Evolutionary conservation across 2,797 vertebrate genomes (phyloP), one percentile per base, ranked within the genome.

Genomic region (Tarsius wallacei): DNA sequence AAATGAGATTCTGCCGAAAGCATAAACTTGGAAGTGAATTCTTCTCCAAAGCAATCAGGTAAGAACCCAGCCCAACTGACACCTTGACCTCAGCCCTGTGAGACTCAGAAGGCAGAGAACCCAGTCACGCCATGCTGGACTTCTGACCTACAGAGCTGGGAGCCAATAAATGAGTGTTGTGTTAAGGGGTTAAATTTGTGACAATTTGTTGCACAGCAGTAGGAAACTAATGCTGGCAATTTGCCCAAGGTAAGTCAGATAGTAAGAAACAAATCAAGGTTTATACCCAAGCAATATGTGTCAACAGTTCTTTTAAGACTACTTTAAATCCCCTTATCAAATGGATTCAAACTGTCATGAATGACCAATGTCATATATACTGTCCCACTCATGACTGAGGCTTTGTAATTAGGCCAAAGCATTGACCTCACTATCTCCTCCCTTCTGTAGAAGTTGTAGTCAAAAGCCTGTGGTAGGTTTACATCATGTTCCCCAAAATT

Each of bases 301-400:
- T 42, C 28, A 91, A n/a, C 22, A 90, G 31, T 12, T 86, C 13
- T 87, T 87, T 91, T 51, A 22, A 71, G 21, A 78, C 49, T 77
- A 42, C 31, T 42, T 90, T 24, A 36, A 36, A 49, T 84, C 42
- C 17, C 42, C 81, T 42, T 17, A 59, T 5, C 2, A n/a, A 24
- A 10, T 47, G n/a, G 59, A 53, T 26, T 3, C n/a, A n/a, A 51
- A 31, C 8, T 66, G 42, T 5, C 24, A 0, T 51, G 19, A 53
- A 12, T 28, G 71, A 53, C 17, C 76, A 36, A 33, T 7, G 0
- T 9, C 1, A 19, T 2, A 7, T 24, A n/a, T 2, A 8, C 19
- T 19, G 2, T 17, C 14, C 10, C 2, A 70, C 33, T 16, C 11
- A 26, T 31, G 5, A 78, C 26, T 2, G 24, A 68, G 9, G 22